Conservation (phyloP, 2,888 invertebrate species). For the Eremobia ochroleuca region DNA sequence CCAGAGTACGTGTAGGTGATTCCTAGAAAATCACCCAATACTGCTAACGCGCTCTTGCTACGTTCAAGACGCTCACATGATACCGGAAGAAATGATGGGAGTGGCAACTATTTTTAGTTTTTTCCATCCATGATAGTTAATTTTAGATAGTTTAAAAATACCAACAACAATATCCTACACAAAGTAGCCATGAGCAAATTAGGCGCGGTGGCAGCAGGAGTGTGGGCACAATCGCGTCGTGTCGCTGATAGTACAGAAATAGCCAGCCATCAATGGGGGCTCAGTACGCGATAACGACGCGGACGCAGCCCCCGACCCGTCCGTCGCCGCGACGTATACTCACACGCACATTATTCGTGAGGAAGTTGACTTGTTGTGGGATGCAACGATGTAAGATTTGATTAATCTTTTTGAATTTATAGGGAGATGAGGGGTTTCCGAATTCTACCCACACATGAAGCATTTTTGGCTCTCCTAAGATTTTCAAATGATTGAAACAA, state of each 20-base stretch:
- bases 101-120: conserved; percentile 20
- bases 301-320: conserved; percentile 58
- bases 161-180: not conserved
- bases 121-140: conserved; percentile 23
- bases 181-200: conserved; percentile 24
- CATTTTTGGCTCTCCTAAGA: not conserved
- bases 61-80: not conserved
- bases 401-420: not conserved
- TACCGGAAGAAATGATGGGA: not conserved
- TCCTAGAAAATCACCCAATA: not conserved
- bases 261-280: conserved; percentile 77
- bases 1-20: not conserved
- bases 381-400: not conserved
- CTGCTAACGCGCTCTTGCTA: not conserved
- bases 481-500: not conserved
- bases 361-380: conserved; percentile 14
- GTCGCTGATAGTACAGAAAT: conserved; percentile 73
- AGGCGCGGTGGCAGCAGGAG: conserved; percentile 29
- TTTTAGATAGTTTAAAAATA: conserved; percentile 30
- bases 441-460: not conserved
- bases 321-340: conserved; percentile 13
- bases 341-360: conserved; percentile 33
- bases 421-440: not conserved
- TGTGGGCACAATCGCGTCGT: conserved; percentile 46
- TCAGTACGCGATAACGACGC: conserved; percentile 73